Conservation (phyloP, 1,140 invertebrate genomes). For the Drosophila arizonae region DNA sequence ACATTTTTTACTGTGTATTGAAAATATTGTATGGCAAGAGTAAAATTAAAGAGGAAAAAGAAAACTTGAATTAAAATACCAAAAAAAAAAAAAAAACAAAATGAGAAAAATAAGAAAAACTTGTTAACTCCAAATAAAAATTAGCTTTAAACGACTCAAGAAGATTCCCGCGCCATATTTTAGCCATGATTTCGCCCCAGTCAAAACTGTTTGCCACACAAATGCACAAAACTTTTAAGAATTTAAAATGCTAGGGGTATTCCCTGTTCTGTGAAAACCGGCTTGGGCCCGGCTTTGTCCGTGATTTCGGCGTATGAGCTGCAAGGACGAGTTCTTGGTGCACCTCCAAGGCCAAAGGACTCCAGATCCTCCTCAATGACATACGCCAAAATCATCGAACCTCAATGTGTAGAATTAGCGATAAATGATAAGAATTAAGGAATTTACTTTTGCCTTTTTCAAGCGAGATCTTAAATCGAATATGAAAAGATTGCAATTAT, state of each 20-base stretch:
- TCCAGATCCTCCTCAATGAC: not conserved
- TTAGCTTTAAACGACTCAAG: slow-evolving; percentile 64
- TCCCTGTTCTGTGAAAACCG: not conserved
- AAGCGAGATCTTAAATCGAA: not conserved
- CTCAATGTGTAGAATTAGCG: not conserved
- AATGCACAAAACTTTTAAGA: slow-evolving; percentile 1
- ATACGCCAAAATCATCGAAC: not conserved
- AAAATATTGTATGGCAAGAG: slow-evolving; percentile 38
- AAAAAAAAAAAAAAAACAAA: slow-evolving; percentile 6
- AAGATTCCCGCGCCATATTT: slow-evolving; percentile 5
- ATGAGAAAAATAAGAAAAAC: slow-evolving; percentile 29
- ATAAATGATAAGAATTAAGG: slow-evolving; percentile 46
- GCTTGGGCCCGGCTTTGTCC: too few relatives aligned
- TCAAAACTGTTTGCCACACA: too few relatives aligned
- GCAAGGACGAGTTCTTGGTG: not conserved
- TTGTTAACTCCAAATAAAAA: slow-evolving; percentile 66
- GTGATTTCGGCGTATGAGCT: not conserved
- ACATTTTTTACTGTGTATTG: slow-evolving; percentile 69
- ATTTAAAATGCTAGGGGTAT: not conserved
- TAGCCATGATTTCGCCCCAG: too few relatives aligned
- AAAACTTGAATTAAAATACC: not conserved
- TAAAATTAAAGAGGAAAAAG: slow-evolving; percentile 16
- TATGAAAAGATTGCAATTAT: slow-evolving; percentile 27
- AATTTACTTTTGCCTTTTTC: slow-evolving; percentile 69
- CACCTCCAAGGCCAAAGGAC: slow-evolving; percentile 2